A percentile compares a stretch with the other conserved stretches of the same genome.
Conservation (phyloP, 2,113 vertebrate genomes). For the Podarcis cretensis region DNA sequence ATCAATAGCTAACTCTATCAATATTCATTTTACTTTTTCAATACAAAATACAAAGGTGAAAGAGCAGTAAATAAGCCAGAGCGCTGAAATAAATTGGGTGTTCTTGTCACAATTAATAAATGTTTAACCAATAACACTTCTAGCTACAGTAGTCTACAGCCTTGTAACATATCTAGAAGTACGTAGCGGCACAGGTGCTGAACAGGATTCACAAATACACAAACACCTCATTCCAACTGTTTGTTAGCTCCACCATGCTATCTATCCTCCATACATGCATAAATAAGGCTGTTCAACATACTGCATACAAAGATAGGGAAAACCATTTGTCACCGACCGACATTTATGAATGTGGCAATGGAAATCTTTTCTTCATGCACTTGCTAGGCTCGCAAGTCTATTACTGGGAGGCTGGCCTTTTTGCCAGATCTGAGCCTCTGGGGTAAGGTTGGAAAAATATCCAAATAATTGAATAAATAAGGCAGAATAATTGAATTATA, state of each 20-base stretch:
- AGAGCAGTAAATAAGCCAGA: constrained; percentile 83
- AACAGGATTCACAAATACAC: constrained; percentile 41
- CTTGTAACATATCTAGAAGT: constrained; percentile 55
- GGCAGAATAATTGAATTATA: background rate
- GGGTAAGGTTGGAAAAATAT: constrained; percentile 2
- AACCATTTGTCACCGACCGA: background rate
- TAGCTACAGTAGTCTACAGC: constrained; percentile 59
- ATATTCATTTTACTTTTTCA: constrained; percentile 86
- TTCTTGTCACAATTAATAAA: constrained; percentile 87
- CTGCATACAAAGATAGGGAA: background rate
- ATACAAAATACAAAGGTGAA: constrained; percentile 84
- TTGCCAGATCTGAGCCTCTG: background rate
- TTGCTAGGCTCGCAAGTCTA: background rate
- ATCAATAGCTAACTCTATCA: constrained; percentile 85
- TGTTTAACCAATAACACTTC: constrained; percentile 72
- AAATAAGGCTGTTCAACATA: constrained; percentile 22
- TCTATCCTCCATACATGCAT: background rate
- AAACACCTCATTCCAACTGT: background rate
- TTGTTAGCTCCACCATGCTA: background rate
- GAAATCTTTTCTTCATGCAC: constrained; percentile 4
- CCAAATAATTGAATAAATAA: background rate
- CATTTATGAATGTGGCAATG: constrained; percentile 35
- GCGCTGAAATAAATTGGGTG: constrained; percentile 81
- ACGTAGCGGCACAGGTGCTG: constrained; percentile 38
- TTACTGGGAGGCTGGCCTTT: background rate